Evolutionary conservation across 2,113 vertebrate genomes (phyloP).

Genomic region (Ellobius talpinus): DNA sequence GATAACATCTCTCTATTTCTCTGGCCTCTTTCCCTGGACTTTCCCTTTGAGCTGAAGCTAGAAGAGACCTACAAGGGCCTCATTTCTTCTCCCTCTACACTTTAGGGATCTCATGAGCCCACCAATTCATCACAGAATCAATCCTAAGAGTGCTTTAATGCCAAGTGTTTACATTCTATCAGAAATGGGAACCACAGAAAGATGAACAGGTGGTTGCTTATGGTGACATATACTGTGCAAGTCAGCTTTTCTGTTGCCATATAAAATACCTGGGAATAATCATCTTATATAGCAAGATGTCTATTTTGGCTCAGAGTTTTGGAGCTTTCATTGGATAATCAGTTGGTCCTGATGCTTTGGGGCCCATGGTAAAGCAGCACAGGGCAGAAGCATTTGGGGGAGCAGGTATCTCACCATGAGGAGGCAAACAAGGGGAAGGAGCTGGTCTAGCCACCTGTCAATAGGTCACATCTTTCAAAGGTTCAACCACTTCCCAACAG

Average conservation of each 20-base stretch:
- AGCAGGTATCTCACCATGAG: background rate
- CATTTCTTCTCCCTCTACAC: background rate
- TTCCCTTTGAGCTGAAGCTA: background rate
- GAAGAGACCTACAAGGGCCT: background rate
- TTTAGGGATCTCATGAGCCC: background rate
- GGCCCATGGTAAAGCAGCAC: background rate
- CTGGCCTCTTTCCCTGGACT: background rate
- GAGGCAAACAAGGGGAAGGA: background rate
- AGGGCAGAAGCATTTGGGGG: no score
- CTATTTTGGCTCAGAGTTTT: background rate
- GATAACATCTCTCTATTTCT: background rate
- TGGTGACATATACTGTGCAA: background rate
- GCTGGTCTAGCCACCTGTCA: background rate
- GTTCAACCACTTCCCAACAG: background rate
- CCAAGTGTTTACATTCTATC: background rate
- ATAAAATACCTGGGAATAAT: background rate
- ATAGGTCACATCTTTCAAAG: background rate
- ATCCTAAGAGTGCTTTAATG: background rate
- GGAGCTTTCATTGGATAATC: background rate
- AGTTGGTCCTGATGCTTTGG: background rate
- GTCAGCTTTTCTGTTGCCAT: background rate
- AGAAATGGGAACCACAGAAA: background rate
- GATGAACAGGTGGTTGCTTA: background rate
- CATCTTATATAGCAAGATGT: background rate
- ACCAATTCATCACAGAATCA: background rate